Evolutionary conservation across 37 sponge, comb jelly and placozoan species (phyloP).

Genomic region (Agelas oroides): DNA sequence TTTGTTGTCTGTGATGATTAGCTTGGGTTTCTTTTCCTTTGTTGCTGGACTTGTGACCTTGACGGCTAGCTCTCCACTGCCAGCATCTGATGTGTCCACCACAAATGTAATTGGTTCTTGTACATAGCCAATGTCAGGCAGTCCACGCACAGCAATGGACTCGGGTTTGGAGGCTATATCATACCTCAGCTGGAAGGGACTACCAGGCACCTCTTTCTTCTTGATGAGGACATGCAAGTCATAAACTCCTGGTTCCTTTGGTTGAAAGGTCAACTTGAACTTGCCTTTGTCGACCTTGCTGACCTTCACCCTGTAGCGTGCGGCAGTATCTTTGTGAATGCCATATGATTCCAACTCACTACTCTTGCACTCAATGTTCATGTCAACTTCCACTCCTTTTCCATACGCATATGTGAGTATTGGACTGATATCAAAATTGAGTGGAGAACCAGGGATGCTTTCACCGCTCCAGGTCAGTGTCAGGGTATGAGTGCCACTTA

Average conservation of each 20-base stretch:
- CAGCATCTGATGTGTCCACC: slow-evolving; percentile 43
- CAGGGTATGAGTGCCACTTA: slow-evolving; percentile 46
- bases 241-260: slow-evolving; percentile 54
- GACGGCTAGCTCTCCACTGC: slow-evolving; percentile 24
- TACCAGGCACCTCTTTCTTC: slow-evolving; percentile 39
- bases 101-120: slow-evolving; percentile 40
- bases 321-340: slow-evolving; percentile 38
- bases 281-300: slow-evolving; percentile 25
- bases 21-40: slow-evolving; percentile 22
- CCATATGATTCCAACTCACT: slow-evolving; percentile 61
- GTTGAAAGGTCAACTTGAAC: slow-evolving; percentile 34
- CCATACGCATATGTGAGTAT: slow-evolving; percentile 22
- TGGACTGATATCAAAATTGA: slow-evolving; percentile 38
- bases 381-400: slow-evolving; percentile 32
- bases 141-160: slow-evolving; percentile 13
- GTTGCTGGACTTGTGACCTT: slow-evolving; percentile 4
- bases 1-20: slow-evolving; percentile 28
- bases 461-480: slow-evolving; percentile 30
- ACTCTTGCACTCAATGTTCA: slow-evolving; percentile 43
- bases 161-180: slow-evolving; percentile 32
- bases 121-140: slow-evolving; percentile 23
- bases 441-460: slow-evolving; percentile 45
- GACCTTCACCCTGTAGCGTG: slow-evolving; percentile 51
- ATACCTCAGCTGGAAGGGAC: slow-evolving; percentile 56
- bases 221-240: slow-evolving; percentile 22